Conservation (phyloP, 2,888 invertebrate species). For the Branchipolynoe longqiensis region DNA sequence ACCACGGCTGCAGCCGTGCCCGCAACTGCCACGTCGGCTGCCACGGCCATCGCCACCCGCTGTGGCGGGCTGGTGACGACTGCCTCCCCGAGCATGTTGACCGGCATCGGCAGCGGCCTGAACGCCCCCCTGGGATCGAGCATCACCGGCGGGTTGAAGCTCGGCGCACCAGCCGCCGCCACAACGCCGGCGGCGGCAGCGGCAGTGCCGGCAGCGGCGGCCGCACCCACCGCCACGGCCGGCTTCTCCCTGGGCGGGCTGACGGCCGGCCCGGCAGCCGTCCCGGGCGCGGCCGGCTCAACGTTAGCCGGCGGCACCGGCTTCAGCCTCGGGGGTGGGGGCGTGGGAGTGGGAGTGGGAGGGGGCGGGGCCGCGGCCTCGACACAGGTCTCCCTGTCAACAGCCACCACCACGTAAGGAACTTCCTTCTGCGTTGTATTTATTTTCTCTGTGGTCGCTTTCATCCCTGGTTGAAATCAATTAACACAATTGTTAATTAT, state of each 20-base stretch:
- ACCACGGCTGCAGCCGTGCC: too few relatives aligned
- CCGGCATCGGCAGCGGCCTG: slow-evolving; percentile 2
- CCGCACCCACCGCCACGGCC: not conserved
- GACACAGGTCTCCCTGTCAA: slow-evolving; percentile 27
- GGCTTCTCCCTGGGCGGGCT: slow-evolving; percentile 24
- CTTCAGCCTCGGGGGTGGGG: too few relatives aligned
- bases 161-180: not conserved
- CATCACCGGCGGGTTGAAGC: not conserved
- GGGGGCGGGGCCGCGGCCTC: not conserved
- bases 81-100: slow-evolving; percentile 14
- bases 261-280: slow-evolving; percentile 33
- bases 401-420: slow-evolving; percentile 53
- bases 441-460: too few relatives aligned
- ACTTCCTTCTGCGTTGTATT: not conserved
- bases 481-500: too few relatives aligned
- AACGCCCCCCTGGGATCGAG: not conserved
- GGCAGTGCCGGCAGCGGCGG: not conserved
- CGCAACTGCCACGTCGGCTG: not conserved
- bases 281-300: not conserved
- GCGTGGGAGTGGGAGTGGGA: too few relatives aligned
- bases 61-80: not conserved
- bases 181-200: not conserved
- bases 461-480: too few relatives aligned
- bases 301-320: not conserved
- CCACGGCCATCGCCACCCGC: not conserved